phyloP scores from a whole-genome alignment of 2,888 invertebrate species.

The Pseudeuparius sepicola region DNA sequence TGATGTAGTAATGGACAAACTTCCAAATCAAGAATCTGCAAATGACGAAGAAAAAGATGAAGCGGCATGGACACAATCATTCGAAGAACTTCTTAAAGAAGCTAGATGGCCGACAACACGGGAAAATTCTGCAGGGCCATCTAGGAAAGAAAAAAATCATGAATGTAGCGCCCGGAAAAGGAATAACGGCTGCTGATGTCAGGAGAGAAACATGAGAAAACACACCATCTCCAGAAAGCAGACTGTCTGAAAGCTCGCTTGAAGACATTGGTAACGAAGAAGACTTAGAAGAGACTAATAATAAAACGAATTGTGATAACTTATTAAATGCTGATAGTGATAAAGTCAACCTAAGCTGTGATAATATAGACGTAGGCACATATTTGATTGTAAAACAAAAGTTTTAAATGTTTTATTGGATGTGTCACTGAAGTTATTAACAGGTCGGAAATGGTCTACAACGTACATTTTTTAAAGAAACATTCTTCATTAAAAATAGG shows the following conservation, averaged over 20 bases:
- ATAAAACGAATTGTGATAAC: too few relatives aligned
- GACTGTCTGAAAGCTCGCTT: constrained; percentile 2
- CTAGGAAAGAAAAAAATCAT: constrained; percentile 1
- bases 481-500: constrained; percentile 1
- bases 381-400: constrained; percentile 3
- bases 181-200: constrained; percentile 2
- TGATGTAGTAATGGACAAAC: constrained; percentile 2
- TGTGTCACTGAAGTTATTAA: constrained; percentile 2
- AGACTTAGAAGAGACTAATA: too few relatives aligned
- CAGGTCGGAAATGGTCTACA: constrained; percentile 1
- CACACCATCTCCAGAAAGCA: constrained; percentile 1
- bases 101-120: background rate
- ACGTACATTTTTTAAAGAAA: constrained; percentile 1
- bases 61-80: constrained; percentile 2
- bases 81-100: constrained; percentile 2
- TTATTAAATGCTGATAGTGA: constrained; percentile 2
- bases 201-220: constrained; percentile 1
- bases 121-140: constrained; percentile 1
- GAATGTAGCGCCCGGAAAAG: constrained; percentile 2
- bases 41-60: constrained; percentile 1
- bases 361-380: constrained; percentile 1
- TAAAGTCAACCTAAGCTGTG: constrained; percentile 3
- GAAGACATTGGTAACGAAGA: constrained; percentile 3
- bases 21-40: too few relatives aligned
- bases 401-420: background rate